Conservation (phyloP, 2,113 vertebrate genomes). For the Ptilorrhoa leucosticta region DNA sequence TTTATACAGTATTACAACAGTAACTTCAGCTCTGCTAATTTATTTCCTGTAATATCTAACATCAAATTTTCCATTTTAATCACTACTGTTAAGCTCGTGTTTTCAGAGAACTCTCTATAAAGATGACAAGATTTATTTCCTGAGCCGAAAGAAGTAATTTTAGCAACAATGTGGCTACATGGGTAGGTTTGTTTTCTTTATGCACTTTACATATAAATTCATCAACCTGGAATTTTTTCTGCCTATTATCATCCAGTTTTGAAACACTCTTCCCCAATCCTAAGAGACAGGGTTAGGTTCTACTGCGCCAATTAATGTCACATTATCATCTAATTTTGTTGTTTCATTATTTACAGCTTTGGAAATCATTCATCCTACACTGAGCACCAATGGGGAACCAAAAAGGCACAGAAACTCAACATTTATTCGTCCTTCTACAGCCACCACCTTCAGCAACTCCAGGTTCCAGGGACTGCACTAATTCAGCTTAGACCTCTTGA, state of each 20-base stretch:
- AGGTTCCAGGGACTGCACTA: not conserved
- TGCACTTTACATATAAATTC: not conserved
- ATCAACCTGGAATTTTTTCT: not conserved
- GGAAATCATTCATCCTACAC: not conserved
- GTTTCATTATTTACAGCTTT: not conserved
- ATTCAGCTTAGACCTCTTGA: not conserved
- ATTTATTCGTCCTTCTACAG: not conserved
- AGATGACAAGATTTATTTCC: not conserved
- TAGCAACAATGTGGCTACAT: not conserved
- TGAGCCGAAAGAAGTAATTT: not conserved
- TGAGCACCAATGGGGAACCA: not conserved
- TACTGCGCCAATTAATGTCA: not conserved
- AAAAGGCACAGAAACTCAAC: not conserved
- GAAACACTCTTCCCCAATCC: not conserved
- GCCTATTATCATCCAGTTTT: not conserved
- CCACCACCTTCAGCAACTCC: not conserved
- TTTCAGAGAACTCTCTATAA: not conserved
- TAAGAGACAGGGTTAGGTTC: not conserved
- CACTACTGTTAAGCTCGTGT: not conserved
- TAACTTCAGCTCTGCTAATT: not conserved
- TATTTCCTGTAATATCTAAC: not conserved
- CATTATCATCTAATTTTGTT: not conserved
- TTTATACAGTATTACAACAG: not conserved
- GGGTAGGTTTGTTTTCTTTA: not conserved
- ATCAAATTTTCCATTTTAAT: not conserved